Evolutionary conservation across 2,888 invertebrate species (phyloP).

Genomic region (Acleris emargana): DNA sequence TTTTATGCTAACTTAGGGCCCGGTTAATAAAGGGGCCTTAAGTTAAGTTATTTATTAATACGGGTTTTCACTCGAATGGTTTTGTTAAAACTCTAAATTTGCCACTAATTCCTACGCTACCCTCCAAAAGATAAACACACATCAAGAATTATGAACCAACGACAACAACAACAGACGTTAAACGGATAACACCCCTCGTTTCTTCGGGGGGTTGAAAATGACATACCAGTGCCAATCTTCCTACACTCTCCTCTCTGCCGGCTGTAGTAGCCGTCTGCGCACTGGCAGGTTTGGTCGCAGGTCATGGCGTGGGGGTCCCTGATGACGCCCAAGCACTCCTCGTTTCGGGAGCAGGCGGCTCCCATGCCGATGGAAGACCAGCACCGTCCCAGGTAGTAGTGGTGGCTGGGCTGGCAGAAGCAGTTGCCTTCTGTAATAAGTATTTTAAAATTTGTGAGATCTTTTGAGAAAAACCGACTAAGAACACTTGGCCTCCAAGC

Average conservation of each 20-base stretch:
- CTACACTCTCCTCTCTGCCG: constrained; percentile 73
- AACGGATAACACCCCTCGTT: no score
- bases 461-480: no score
- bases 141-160: not conserved
- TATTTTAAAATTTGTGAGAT: no score
- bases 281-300: constrained; percentile 59
- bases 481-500: no score
- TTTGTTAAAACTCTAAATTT: no score
- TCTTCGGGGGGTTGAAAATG: not conserved
- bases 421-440: constrained; percentile 54
- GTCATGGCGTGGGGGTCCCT: constrained; percentile 61
- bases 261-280: constrained; percentile 62
- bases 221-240: constrained; percentile 55
- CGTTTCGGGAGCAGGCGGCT: constrained; percentile 51
- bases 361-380: constrained; percentile 59
- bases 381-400: constrained; percentile 70
- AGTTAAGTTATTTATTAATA: no score
- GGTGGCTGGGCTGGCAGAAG: constrained; percentile 56
- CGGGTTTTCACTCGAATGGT: no score
- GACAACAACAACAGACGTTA: not conserved
- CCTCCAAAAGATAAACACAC: no score
- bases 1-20: no score
- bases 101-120: no score
- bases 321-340: constrained; percentile 59
- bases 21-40: no score